Base-by-base conservation (phyloP, 2,113 vertebrate species). In the Nettapus auritus region DNA sequence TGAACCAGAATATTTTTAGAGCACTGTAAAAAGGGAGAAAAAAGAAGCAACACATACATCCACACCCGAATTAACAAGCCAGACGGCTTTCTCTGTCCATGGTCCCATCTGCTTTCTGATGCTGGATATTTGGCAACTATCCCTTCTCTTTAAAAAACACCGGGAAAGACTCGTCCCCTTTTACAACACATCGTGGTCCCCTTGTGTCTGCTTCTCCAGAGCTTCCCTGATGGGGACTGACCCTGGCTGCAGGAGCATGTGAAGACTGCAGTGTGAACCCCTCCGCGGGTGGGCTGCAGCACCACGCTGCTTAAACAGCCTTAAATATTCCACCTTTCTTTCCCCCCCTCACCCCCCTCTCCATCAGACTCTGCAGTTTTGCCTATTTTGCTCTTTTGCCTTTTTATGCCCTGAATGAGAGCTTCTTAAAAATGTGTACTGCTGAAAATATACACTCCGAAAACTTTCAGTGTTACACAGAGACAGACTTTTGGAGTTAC, bases 401-500 rank as follows among this genome's bases (percentile, higher is more conserved):
- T 36, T 46, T 9, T 60, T 60, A n/a, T 16, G 12, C 38, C 40
- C 31, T n/a, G 34, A 81, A 29, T 22, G 44, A 78, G 23, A 82
- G 6, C 33, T 63, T 60, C 38, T 38, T 23, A 42, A 40, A 34
- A 16, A 46, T 2, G 8, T 0, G 0, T 18, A 7, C 5, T 11
- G 19, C 44, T 73, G 53, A 15, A 96, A 63, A 15, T 2, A 26
- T 0, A 4, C 6, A 26, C 13, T 59, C 34, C 50, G 36, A 74
- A 57, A 89, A 62, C 44, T 90, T 75, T 3, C 50, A 79, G 11
- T 0, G 0, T 36, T 44, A 8, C 0, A 52, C n/a, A 68, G 48
- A 88, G 19, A 42, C 31, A 48, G 31, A 44, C 31, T 70, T 69
- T 57, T 68, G 22, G 8, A 64, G 63, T n/a, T 42, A 63, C 28